Conservation (phyloP, 35 echinoderm and acorn worm genomes). For the Apostichopus californicus region DNA sequence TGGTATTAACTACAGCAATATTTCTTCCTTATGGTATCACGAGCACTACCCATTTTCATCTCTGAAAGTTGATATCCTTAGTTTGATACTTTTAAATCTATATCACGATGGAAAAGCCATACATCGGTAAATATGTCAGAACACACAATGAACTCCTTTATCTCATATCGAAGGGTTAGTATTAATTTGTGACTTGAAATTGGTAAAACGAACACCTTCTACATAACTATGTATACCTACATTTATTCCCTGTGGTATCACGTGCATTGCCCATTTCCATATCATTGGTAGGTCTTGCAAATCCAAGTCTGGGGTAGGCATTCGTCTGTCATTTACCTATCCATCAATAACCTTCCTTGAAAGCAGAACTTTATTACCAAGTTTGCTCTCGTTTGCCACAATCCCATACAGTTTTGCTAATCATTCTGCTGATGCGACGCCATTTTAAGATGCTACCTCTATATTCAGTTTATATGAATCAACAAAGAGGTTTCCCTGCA, state of each 20-base stretch:
- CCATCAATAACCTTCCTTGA: neutral
- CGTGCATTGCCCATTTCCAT: neutral
- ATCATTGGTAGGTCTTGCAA: neutral
- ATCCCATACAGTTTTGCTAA: constrained; percentile 1
- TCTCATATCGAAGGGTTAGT: neutral
- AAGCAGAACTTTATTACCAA: constrained; percentile 1
- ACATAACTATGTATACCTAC: neutral
- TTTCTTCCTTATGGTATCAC: neutral
- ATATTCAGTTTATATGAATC: neutral
- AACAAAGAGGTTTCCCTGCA: neutral
- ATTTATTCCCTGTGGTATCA: neutral
- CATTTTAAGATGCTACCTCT: neutral
- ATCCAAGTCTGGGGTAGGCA: neutral
- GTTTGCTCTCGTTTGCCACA: neutral
- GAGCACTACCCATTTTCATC: neutral
- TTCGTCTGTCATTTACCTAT: constrained; percentile 4
- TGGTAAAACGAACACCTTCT: neutral
- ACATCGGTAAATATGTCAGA: neutral
- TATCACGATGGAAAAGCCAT: neutral
- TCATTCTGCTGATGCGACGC: neutral
- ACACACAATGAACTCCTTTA: neutral
- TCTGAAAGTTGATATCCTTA: neutral
- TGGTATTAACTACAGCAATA: neutral
- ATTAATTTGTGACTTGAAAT: neutral
- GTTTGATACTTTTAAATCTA: no score